These are phyloP conservation scores for Noctuana brunneofusca DNA, from an alignment of 2,888 invertebrate genomes.

Conservation along the genomic window DNA sequence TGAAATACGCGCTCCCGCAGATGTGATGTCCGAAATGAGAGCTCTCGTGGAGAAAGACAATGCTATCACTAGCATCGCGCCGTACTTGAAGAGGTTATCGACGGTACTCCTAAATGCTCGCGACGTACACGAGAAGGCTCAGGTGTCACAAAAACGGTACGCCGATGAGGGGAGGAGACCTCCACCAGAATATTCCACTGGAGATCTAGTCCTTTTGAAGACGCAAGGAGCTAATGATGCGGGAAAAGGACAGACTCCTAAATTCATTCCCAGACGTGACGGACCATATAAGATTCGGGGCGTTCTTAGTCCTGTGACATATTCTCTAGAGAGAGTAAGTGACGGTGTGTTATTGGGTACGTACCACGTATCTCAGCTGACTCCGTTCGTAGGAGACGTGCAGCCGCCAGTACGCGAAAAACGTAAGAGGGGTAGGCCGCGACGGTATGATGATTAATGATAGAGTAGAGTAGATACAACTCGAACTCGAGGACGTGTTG, in stretches of 20 bases:
- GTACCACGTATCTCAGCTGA: not conserved
- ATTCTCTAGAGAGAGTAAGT: not conserved
- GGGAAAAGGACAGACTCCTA: not conserved
- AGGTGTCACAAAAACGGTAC: not conserved
- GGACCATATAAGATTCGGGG: not conserved
- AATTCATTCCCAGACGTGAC: not conserved
- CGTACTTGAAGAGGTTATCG: not conserved
- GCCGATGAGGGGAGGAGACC: not conserved
- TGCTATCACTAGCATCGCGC: not conserved
- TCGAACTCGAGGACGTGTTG: not conserved
- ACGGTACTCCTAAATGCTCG: not conserved
- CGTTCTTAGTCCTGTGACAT: not conserved
- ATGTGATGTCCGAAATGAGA: not conserved
- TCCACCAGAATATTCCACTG: not conserved
- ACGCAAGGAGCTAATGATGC: constrained; percentile 2
- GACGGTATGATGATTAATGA: not conserved
- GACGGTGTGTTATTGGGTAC: not conserved
- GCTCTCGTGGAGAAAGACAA: not conserved
- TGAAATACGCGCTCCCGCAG: not conserved
- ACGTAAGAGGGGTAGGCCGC: constrained; percentile 1
- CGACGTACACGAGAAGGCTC: not conserved
- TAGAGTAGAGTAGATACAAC: not conserved
- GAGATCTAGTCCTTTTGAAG: not conserved
- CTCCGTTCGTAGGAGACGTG: not conserved
- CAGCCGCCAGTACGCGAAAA: constrained; percentile 1